These are phyloP conservation scores for Goniozus legneri DNA, from an alignment of 1,140 invertebrate genomes.

Conservation along the genomic window DNA sequence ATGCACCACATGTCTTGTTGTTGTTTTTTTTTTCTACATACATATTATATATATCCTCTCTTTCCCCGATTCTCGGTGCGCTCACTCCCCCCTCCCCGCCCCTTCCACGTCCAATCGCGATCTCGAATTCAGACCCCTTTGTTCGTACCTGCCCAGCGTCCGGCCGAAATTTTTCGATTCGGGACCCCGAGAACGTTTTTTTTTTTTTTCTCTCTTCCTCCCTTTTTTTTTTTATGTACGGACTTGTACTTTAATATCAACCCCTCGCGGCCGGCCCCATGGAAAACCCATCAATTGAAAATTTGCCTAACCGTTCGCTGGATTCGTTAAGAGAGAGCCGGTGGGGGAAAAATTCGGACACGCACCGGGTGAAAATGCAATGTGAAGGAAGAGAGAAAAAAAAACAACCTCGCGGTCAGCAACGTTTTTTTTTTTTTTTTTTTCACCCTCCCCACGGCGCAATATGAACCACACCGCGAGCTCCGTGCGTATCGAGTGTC, in stretches of 20 bases:
- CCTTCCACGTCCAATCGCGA: conserved; percentile 3
- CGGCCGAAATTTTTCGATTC: conserved; percentile 15
- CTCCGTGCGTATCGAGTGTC: no score
- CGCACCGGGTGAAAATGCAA: no score
- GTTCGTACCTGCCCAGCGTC: conserved; percentile 40
- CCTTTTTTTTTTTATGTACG: neutral
- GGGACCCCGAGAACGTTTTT: neutral
- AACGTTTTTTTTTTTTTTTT: conserved; percentile 6
- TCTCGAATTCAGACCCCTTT: conserved; percentile 30
- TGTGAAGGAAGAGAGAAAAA: neutral
- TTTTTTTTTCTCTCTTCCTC: neutral
- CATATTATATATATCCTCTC: neutral
- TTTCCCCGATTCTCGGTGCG: conserved; percentile 10
- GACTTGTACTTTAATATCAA: conserved; percentile 13
- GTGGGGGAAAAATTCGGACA: no score
- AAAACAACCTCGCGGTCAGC: neutral
- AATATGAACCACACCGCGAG: no score
- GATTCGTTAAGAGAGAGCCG: conserved; percentile 4
- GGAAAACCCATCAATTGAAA: conserved; percentile 44
- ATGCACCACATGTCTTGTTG: conserved; percentile 42
- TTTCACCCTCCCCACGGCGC: neutral
- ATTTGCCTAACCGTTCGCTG: conserved; percentile 45
- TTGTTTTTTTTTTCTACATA: conserved; percentile 33
- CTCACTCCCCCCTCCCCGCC: conserved; percentile 9
- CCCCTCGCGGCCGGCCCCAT: conserved; percentile 13